A percentile compares a stretch with the other conserved stretches of the same genome.
phyloP scores from a whole-genome alignment of 1,140 invertebrate species.

The Watersipora subatra region DNA sequence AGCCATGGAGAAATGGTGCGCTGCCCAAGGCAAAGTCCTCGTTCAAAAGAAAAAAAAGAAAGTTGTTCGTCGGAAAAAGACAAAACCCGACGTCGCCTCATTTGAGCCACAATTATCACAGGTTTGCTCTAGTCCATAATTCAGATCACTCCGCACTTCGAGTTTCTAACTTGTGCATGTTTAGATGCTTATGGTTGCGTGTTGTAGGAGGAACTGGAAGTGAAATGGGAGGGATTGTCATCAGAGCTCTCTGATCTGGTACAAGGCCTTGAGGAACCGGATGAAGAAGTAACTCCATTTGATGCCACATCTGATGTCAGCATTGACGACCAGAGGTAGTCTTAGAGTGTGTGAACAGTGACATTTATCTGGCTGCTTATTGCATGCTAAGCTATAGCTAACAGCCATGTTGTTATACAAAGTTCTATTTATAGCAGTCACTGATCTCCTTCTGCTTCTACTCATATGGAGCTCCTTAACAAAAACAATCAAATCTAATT shows the following conservation, averaged over 20 bases:
- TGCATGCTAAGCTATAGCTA: background rate
- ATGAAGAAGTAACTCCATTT: conserved; percentile 58
- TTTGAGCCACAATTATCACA: background rate
- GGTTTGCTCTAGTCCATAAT: background rate
- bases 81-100: background rate
- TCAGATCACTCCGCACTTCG: background rate
- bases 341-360: too few species aligned
- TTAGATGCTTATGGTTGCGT: background rate
- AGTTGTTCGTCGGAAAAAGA: conserved; percentile 21
- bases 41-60: conserved; percentile 58
- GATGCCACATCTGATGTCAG: conserved; percentile 67
- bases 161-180: background rate
- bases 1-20: conserved; percentile 69
- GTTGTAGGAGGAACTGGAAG: conserved; percentile 38
- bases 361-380: conserved; percentile 11
- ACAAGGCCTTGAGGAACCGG: conserved; percentile 44
- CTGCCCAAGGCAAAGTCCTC: conserved; percentile 50
- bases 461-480: background rate
- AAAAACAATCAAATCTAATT: too few species aligned
- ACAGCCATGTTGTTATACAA: background rate
- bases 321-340: conserved; percentile 84
- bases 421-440: background rate
- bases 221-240: conserved; percentile 58
- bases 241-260: conserved; percentile 58
- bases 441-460: background rate